phyloP scores from a whole-genome alignment of 2,797 vertebrate species.

The Tolypeutes matacus region DNA sequence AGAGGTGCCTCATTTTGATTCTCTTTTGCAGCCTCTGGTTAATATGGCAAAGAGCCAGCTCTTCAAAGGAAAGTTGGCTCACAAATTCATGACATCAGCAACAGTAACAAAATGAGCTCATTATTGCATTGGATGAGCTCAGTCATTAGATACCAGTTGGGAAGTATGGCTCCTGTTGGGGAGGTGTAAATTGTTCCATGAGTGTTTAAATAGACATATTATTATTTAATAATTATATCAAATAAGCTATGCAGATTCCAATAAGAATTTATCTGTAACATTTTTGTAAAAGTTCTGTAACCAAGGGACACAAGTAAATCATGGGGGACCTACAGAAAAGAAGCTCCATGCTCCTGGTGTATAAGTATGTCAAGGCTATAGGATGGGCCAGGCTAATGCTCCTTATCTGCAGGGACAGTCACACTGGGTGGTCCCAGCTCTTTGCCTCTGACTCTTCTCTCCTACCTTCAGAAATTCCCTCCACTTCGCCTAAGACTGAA shows the following conservation, averaged over 20 bases:
- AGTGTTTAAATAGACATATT: slow-evolving; percentile 50
- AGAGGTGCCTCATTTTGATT: slow-evolving; percentile 18
- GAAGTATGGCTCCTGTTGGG: neutral
- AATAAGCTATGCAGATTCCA: neutral
- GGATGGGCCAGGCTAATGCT: neutral
- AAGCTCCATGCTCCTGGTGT: neutral
- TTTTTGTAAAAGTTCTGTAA: neutral
- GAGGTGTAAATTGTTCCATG: neutral
- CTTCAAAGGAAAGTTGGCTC: slow-evolving; percentile 48
- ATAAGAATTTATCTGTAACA: neutral
- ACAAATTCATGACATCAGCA: slow-evolving; percentile 55
- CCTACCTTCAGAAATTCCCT: slow-evolving; percentile 17
- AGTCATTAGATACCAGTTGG: neutral
- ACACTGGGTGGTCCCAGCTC: neutral
- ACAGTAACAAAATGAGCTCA: slow-evolving; percentile 61
- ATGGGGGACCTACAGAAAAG: neutral
- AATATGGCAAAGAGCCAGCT: neutral
- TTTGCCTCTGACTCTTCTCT: neutral
- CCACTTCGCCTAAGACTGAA: neutral
- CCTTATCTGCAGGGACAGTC: neutral
- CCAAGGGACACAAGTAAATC: neutral
- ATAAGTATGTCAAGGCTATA: rapidly evolving
- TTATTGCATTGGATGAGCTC: slow-evolving; percentile 16
- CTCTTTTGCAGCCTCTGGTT: neutral
- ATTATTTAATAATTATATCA: slow-evolving; percentile 50